Evolutionary conservation across 2,113 vertebrate species (phyloP).

Genomic region (Thamnophis sirtalis): DNA sequence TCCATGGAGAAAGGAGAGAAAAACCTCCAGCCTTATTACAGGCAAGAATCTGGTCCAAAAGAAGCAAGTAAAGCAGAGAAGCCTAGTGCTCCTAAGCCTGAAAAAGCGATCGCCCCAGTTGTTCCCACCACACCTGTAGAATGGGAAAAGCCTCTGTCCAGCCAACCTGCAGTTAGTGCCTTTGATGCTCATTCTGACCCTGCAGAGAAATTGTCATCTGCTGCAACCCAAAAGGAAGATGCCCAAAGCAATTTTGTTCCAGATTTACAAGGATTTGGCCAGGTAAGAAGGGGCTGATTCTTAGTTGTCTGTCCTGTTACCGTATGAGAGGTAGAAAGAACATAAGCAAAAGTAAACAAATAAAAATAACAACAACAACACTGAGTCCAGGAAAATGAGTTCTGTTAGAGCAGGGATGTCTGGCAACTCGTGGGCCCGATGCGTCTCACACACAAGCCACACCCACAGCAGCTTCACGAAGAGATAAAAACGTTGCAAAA

Average conservation of each 20-base stretch:
- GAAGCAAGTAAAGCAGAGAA: constrained; percentile 69
- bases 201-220: constrained; percentile 40
- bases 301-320: background rate
- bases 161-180: constrained; percentile 66
- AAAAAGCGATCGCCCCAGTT: constrained; percentile 48
- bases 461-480: no score
- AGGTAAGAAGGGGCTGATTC: constrained; percentile 69
- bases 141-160: constrained; percentile 76
- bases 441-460: no score
- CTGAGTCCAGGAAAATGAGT: background rate
- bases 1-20: constrained; percentile 97
- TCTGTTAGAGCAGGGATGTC: background rate
- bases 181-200: constrained; percentile 67
- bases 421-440: rapidly evolving
- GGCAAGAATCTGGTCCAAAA: constrained; percentile 74
- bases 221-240: constrained; percentile 52
- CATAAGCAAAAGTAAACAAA: background rate
- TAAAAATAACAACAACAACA: background rate
- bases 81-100: constrained; percentile 65
- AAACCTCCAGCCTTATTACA: constrained; percentile 79
- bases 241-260: constrained; percentile 54
- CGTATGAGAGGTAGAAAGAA: background rate
- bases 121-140: constrained; percentile 59
- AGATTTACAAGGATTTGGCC: constrained; percentile 70
- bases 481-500: no score